Conservation (phyloP, 2,797 vertebrate species). For the Spinus pinus region DNA sequence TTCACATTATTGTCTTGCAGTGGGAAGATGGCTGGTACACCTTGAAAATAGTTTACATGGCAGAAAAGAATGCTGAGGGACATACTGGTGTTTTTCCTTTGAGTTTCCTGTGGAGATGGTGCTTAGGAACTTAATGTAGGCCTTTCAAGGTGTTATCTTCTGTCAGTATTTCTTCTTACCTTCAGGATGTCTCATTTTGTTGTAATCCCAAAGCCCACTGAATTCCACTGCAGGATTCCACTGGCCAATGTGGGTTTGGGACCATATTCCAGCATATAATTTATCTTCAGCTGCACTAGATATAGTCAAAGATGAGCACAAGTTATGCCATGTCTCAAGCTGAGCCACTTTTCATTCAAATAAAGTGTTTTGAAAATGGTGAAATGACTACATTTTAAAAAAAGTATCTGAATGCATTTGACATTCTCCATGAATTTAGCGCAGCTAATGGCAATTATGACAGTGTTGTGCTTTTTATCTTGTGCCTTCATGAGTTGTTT, state of each 20-base stretch:
- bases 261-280: not conserved
- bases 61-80: not conserved
- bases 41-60: not conserved
- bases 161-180: not conserved
- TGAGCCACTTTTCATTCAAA: not conserved
- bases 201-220: not conserved
- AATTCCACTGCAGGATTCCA: not conserved
- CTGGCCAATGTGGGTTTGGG: not conserved
- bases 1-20: not conserved
- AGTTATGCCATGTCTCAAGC: not conserved
- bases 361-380: not conserved
- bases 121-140: not conserved
- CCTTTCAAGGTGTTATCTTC: not conserved
- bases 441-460: not conserved
- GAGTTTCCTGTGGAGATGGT: not conserved
- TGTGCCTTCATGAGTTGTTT: not conserved
- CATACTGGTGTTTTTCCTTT: not conserved
- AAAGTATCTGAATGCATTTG: not conserved
- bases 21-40: not conserved
- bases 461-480: not conserved
- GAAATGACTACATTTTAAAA: not conserved
- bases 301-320: not conserved
- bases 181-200: not conserved
- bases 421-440: not conserved
- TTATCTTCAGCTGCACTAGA: not conserved